Conservation (phyloP, 2,797 vertebrate genomes). For the Phylloscopus collybita region DNA sequence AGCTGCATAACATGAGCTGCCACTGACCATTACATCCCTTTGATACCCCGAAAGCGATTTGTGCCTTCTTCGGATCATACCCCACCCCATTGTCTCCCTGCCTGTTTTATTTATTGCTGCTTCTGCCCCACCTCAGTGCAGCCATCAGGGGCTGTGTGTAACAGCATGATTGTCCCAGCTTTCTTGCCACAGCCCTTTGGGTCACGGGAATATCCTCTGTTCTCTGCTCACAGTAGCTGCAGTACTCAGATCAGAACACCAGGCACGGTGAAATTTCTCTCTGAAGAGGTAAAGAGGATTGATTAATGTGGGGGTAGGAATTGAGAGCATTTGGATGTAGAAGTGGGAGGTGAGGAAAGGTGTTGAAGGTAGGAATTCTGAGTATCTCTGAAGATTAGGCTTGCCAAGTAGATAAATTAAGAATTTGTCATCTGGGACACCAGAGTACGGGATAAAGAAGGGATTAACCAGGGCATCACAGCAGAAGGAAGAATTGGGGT, state of each 20-base stretch:
- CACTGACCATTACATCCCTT: slow-evolving; percentile 33
- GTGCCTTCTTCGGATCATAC: slow-evolving; percentile 27
- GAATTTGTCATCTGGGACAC: slow-evolving; percentile 11
- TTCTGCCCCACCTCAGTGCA: slow-evolving; percentile 43
- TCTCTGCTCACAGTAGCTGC: slow-evolving; percentile 73
- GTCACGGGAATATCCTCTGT: not conserved
- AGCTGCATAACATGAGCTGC: slow-evolving; percentile 36
- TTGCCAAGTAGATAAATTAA: slow-evolving; percentile 2
- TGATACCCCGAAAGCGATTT: not conserved
- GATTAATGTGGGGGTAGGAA: not conserved
- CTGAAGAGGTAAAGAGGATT: not conserved
- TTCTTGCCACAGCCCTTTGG: slow-evolving; percentile 25
- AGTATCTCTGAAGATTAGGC: not conserved
- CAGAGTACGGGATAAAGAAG: not conserved
- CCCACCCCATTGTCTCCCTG: slow-evolving; percentile 44
- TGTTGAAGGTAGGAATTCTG: not conserved
- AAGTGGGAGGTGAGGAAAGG: not conserved
- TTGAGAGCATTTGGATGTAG: not conserved
- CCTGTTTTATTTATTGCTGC: slow-evolving; percentile 55
- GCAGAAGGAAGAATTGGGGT: not conserved
- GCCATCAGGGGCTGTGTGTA: slow-evolving; percentile 8
- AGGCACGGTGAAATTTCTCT: not conserved
- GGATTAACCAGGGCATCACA: not conserved
- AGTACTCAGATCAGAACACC: slow-evolving; percentile 51
- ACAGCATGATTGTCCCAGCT: slow-evolving; percentile 19